Evolutionary conservation across 2,113 vertebrate species (phyloP), one percentile per base, ranked within the genome.

Genomic region (Oreotrochilus melanogaster): DNA sequence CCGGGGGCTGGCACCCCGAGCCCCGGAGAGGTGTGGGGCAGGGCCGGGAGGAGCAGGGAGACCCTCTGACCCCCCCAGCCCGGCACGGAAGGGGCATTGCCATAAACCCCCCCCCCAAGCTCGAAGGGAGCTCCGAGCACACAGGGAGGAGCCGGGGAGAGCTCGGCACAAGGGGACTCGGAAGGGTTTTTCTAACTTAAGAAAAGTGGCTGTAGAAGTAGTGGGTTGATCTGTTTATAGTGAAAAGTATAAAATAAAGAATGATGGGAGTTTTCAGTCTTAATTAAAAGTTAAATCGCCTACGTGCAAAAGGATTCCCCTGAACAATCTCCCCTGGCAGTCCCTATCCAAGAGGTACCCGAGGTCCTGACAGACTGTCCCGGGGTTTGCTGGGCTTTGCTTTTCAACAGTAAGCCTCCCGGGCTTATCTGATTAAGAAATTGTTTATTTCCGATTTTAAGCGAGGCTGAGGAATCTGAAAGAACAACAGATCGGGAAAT

Each of bases 201-300:
- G 45, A 12, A 33, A 23, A 25, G 74, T 1, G 2, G 69, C 31
- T 12, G 53, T 2, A 6, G 60, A 6, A 6, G 86, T 2, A 3
- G 42, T 0, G 18, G 37, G 5, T 4, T 6, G 56, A 71, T 1
- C 28, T 6, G 0, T 8, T 23, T 4, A 0, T 1, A 1, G 33
- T 4, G 1, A 21, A 66, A 35, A 9, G 18, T 39, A 39, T 39
- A 39, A 39, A 39, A 39, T 39, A 39, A 39, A 39, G 10, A 3
- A 0, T 8, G 14, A 12, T 0, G 37, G 0, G 31, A 27, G 31
- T 11, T 65, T 18, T 27, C 35, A 8, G 53, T 25, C 5, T 7
- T 39, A 12, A 13, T 53, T 25, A 16, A 27, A 43, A 21, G 14
- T 48, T 21, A 9, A 45, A 6, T 3, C 9, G 48, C 2, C 11